phyloP scores from a whole-genome alignment of 2,113 vertebrate genomes.

The Myanophis thanlyinensis region DNA sequence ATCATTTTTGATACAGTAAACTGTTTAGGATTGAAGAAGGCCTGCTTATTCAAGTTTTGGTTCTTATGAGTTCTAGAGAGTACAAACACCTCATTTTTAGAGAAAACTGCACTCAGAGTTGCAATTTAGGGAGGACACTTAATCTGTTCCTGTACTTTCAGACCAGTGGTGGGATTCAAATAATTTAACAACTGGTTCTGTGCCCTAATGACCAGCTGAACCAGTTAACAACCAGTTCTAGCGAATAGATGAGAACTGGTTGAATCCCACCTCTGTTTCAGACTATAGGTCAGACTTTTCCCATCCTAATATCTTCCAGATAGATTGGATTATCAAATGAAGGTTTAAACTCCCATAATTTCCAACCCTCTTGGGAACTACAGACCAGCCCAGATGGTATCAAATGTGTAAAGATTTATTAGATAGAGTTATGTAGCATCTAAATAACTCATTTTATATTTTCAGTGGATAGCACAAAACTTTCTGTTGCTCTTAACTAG shows the following conservation, averaged over 20 bases:
- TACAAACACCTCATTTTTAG: not conserved
- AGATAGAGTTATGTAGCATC: not conserved
- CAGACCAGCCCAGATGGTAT: not conserved
- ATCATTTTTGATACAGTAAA: not conserved
- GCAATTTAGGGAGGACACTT: not conserved
- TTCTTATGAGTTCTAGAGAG: not conserved
- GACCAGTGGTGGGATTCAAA: too few relatives aligned
- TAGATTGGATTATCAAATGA: not conserved
- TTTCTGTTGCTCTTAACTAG: not conserved
- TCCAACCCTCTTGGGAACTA: not conserved
- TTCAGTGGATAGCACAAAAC: not conserved
- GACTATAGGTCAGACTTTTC: not conserved
- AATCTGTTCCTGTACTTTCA: not conserved
- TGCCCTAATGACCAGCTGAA: too few relatives aligned
- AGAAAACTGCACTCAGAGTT: not conserved
- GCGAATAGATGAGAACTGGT: too few relatives aligned
- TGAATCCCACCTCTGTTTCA: too few relatives aligned
- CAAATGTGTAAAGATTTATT: not conserved
- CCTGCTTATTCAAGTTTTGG: not conserved
- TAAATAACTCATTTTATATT: not conserved
- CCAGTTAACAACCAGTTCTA: too few relatives aligned
- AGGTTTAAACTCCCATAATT: not conserved
- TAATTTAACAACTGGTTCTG: too few relatives aligned
- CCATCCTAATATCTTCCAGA: not conserved
- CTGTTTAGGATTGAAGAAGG: not conserved